These are phyloP conservation scores for Platygyra sinensis DNA, from an alignment of 64 coral and sea anemone genomes.

Conservation along the genomic window DNA sequence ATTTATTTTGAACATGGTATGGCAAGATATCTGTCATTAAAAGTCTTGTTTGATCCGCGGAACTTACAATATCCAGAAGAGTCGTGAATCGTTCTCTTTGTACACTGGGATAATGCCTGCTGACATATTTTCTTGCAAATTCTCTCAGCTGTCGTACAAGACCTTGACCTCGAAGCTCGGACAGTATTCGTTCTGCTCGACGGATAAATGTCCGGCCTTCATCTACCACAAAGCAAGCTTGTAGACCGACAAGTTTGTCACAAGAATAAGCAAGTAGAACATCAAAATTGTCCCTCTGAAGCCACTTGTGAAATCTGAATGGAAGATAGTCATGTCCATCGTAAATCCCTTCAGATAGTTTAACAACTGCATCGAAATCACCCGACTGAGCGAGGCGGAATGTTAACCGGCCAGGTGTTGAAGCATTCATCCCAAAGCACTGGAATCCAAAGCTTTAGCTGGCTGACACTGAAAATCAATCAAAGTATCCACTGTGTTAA, in stretches of 20 bases:
- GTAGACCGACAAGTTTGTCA: conserved; percentile 24
- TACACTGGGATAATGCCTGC: conserved; percentile 8
- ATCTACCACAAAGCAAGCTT: conserved; percentile 31
- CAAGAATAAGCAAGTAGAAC: conserved; percentile 41
- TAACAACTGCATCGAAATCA: conserved; percentile 48
- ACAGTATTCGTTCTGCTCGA: conserved; percentile 34
- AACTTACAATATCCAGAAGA: no score
- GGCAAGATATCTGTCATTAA: no score
- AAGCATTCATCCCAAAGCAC: no score
- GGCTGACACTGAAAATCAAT: no score
- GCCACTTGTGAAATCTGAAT: conserved; percentile 45
- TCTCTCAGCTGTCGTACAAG: neutral
- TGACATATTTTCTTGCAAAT: neutral
- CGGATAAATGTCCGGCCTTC: conserved; percentile 23
- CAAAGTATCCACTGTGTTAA: no score
- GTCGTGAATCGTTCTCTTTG: no score
- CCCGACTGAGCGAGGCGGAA: conserved; percentile 17
- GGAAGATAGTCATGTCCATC: conserved; percentile 65
- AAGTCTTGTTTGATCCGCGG: no score
- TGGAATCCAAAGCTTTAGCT: no score
- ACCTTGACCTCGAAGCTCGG: conserved; percentile 21
- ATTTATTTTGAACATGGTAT: no score
- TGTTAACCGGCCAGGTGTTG: neutral
- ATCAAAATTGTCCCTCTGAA: conserved; percentile 5
- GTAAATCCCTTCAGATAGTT: conserved; percentile 65